Percentiles rank a stretch among this genome's conserved stretches.
phyloP scores from a whole-genome alignment of 2,113 vertebrate genomes.

The Neotoma lepida region DNA sequence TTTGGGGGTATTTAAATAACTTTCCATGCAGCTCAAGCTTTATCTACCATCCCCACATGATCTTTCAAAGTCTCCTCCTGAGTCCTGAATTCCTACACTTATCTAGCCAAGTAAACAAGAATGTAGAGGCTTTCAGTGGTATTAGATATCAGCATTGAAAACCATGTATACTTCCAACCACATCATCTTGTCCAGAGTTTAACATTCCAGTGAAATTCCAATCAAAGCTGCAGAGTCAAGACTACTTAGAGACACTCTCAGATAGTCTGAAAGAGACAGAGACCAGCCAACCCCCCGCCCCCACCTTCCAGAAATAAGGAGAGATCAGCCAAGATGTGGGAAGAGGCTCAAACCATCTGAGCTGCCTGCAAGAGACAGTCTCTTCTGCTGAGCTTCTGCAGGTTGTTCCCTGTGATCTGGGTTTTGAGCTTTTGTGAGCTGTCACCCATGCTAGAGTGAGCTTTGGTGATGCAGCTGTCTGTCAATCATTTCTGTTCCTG shows the following conservation, averaged over 20 bases:
- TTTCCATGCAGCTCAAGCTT: not conserved
- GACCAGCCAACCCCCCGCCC: not conserved
- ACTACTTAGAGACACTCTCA: not conserved
- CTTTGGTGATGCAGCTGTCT: not conserved
- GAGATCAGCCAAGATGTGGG: not conserved
- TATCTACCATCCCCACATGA: not conserved
- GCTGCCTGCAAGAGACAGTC: not conserved
- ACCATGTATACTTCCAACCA: not conserved
- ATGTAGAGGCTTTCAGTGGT: not conserved
- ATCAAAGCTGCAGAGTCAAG: not conserved
- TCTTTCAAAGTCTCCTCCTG: not conserved
- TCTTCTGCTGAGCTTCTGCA: not conserved
- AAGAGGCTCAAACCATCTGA: not conserved
- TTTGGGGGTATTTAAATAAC: not conserved
- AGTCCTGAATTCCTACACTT: not conserved
- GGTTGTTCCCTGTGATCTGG: not conserved
- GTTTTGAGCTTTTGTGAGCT: not conserved
- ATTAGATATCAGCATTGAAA: not conserved
- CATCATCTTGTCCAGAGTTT: not conserved
- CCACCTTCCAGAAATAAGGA: not conserved
- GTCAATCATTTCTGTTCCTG: not conserved
- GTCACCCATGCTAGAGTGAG: not conserved
- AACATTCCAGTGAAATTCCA: not conserved
- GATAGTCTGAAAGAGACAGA: not conserved
- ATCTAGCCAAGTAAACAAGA: not conserved